Conservation (phyloP, 1,140 invertebrate species). For the Apis florea region DNA sequence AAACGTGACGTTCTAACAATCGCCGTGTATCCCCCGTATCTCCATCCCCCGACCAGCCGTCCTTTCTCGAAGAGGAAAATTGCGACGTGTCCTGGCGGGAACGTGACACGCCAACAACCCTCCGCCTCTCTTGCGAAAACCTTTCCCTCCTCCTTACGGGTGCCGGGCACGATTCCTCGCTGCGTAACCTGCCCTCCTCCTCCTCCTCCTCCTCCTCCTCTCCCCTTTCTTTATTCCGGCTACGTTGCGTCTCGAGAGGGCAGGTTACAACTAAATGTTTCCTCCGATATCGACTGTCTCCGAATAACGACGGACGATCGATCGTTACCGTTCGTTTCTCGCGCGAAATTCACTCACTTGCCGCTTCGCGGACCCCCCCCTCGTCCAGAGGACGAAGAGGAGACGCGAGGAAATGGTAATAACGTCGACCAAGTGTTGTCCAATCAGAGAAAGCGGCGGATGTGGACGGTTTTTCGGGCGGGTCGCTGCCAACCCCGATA, state of each 20-base stretch:
- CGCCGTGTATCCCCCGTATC: constrained; percentile 7
- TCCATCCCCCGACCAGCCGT: constrained; percentile 1
- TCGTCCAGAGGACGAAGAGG: too few species aligned
- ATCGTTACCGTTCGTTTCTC: constrained; percentile 10
- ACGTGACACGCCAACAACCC: constrained; percentile 51
- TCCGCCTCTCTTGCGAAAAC: not conserved
- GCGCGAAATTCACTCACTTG: constrained; percentile 10
- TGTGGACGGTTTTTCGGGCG: not conserved
- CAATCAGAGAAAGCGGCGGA: constrained; percentile 2
- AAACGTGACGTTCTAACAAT: constrained; percentile 60
- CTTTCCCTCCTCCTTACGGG: not conserved
- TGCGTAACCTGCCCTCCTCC: constrained; percentile 18
- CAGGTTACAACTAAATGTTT: constrained; percentile 48
- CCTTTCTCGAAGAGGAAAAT: constrained; percentile 65
- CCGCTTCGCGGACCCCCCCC: not conserved
- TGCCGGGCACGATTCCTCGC: constrained; percentile 39
- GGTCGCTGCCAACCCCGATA: constrained; percentile 20
- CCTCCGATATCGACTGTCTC: constrained; percentile 35
- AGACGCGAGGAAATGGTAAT: constrained; percentile 9
- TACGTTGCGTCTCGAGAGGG: constrained; percentile 31
- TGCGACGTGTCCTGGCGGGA: constrained; percentile 58
- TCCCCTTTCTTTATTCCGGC: constrained; percentile 39
- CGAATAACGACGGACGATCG: constrained; percentile 40
- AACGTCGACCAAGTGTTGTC: constrained; percentile 3
- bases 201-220: not conserved